Conservation (phyloP, 2,888 invertebrate species). For the Acrocyrtus sp. region DNA sequence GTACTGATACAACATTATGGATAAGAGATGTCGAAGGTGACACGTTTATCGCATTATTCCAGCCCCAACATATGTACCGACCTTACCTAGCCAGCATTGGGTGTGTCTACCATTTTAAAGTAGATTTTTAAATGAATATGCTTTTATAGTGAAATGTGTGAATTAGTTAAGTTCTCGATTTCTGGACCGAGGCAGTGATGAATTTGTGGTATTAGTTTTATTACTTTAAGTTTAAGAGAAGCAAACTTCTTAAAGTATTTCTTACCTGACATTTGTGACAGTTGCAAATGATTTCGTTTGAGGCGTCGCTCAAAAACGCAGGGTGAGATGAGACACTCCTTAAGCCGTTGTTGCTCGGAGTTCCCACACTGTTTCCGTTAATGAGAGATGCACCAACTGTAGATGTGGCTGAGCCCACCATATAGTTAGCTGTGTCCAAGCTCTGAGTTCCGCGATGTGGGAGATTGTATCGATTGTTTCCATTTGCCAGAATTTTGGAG, state of each 20-base stretch:
- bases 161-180: too few species aligned
- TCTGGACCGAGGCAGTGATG: too few species aligned
- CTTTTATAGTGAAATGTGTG: too few species aligned
- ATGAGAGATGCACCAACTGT: constrained; percentile 13
- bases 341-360: constrained; percentile 31
- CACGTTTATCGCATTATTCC: too few species aligned
- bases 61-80: too few species aligned
- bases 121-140: neutral
- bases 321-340: constrained; percentile 53
- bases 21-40: too few species aligned
- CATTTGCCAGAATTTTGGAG: constrained; percentile 24
- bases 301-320: constrained; percentile 43
- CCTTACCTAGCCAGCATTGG: too few species aligned
- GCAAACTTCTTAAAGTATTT: too few species aligned
- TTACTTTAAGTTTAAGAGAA: too few species aligned
- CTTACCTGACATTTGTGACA: constrained; percentile 64
- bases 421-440: constrained; percentile 52
- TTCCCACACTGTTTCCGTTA: constrained; percentile 25
- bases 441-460: constrained; percentile 57
- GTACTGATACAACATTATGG: too few species aligned
- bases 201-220: too few species aligned
- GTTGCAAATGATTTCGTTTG: constrained; percentile 62
- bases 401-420: neutral
- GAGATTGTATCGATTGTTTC: constrained; percentile 41
- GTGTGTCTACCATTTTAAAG: too few species aligned